Base-by-base conservation (phyloP, 2,797 vertebrate species). In the Potorous gilbertii region DNA sequence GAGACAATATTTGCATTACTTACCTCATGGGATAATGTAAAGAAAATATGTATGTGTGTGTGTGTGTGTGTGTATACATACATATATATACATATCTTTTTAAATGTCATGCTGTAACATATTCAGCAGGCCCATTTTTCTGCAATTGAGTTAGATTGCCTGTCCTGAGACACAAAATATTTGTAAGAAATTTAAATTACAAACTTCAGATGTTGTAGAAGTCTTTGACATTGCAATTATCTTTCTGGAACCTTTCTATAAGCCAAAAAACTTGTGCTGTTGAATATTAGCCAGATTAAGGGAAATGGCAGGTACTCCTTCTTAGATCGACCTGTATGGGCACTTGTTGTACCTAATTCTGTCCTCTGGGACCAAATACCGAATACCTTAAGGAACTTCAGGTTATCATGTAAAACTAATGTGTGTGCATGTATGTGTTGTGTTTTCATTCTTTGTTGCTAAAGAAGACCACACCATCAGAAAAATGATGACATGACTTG, bases 151-250 rank as follows among this genome's bases (percentile, higher is more conserved):
- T 90, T 54, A 96, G 46, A 91, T n/a, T 31, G 81, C 74, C 93
- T 95, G 56, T 40, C 40, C 91, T 96, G 92, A 81, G 28, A 81
- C 18, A 81, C 40, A 81, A 81, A 81, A 59, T 59, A 59, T 90
- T 95, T 95, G 34, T 93, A 40, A 14, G 97, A 50, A 55, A 81
- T 92, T 96, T 95, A 90, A 96, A 97, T 97, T 97, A 56, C 95
- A 97, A 92, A 92, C 11, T 29, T 95, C 90, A 74, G 92, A 40
- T 97, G 90, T 94, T 50, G 66, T 95, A 96, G 66, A 93, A 29
- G 95, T 0, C 81, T n/a, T n/a, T 92, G 94, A 34, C 96, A 3
- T 52, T 93, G 91, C 13, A 18, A 55, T 94, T 93, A 96, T 94
- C 96, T 6, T 96, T 96, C 87, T 90, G 2, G 96, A 54, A 94